Conservation (phyloP, 2,797 vertebrate genomes). For the Poeciliopsis paucimaculata region DNA sequence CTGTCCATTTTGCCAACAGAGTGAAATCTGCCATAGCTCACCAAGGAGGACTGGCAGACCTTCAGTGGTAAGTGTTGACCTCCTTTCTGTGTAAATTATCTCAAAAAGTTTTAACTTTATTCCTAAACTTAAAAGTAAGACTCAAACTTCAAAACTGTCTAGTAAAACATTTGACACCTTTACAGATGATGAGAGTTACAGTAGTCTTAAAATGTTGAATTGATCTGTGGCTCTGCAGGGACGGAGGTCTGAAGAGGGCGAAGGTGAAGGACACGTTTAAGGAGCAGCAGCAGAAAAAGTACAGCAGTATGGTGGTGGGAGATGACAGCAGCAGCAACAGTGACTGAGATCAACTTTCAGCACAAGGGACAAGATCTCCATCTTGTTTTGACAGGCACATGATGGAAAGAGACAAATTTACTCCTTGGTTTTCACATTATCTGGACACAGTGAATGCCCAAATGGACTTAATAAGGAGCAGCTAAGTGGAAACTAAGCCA, state of each 20-base stretch:
- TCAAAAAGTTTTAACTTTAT: background rate
- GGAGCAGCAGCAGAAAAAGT: constrained; percentile 95
- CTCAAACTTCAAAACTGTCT: background rate
- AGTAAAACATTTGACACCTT: background rate
- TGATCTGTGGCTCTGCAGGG: constrained; percentile 79
- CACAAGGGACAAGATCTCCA: background rate
- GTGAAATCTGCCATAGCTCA: constrained; percentile 93
- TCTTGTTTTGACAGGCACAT: constrained; percentile 6
- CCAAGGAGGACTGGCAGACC: constrained; percentile 92
- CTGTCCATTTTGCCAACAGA: constrained; percentile 95
- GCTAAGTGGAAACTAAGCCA: constrained; percentile 6
- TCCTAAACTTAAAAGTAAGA: background rate
- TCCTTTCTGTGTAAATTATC: background rate
- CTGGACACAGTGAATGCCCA: constrained; percentile 8
- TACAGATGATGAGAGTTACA: background rate
- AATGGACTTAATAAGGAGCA: constrained; percentile 19
- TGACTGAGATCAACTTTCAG: constrained; percentile 49
- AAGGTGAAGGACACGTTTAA: constrained; percentile 93
- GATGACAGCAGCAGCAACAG: constrained; percentile 77
- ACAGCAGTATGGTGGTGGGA: constrained; percentile 93
- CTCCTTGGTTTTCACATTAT: background rate
- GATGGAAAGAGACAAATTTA: constrained; percentile 17
- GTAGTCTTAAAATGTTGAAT: background rate
- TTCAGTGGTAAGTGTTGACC: constrained; percentile 86
- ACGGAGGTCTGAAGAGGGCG: constrained; percentile 92